Conservation (phyloP, 2,113 vertebrate species). For the Tachysurus fulvidraco region DNA sequence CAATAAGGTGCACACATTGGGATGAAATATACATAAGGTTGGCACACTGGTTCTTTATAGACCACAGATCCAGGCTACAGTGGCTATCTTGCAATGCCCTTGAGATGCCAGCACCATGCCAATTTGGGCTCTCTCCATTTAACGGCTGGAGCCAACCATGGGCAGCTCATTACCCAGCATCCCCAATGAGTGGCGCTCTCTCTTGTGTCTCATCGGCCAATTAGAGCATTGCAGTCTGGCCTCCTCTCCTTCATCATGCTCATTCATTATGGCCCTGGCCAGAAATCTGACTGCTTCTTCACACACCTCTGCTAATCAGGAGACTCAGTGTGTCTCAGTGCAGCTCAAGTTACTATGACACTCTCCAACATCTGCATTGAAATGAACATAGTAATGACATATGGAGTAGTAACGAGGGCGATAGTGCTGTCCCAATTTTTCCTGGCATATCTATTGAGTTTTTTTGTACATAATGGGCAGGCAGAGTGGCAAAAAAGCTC, state of each 20-base stretch:
- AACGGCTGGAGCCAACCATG: constrained; percentile 11
- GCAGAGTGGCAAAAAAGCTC: neutral
- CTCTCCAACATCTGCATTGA: constrained; percentile 33
- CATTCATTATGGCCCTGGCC: constrained; percentile 38
- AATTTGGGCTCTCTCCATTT: constrained; percentile 42
- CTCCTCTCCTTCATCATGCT: constrained; percentile 8
- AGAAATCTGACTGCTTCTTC: constrained; percentile 27
- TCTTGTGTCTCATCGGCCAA: constrained; percentile 39
- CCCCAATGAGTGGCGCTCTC: constrained; percentile 22
- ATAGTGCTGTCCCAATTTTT: neutral
- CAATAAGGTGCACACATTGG: neutral
- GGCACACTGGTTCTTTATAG: constrained; percentile 28
- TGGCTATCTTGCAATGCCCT: constrained; percentile 23
- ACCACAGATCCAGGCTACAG: constrained; percentile 22
- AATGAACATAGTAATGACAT: constrained; percentile 29
- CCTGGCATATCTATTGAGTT: neutral
- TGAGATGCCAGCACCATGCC: constrained; percentile 30
- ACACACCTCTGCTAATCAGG: constrained; percentile 34
- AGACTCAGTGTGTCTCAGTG: constrained; percentile 5
- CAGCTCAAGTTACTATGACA: constrained; percentile 35
- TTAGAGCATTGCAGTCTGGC: constrained; percentile 37
- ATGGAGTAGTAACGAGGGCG: constrained; percentile 37
- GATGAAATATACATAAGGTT: constrained; percentile 42
- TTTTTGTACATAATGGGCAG: constrained; percentile 13
- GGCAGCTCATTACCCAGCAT: constrained; percentile 48